A percentile compares a stretch with the other conserved stretches of the same genome.
Conservation (phyloP, 2,113 vertebrate species). For the Calidris pygmaea region DNA sequence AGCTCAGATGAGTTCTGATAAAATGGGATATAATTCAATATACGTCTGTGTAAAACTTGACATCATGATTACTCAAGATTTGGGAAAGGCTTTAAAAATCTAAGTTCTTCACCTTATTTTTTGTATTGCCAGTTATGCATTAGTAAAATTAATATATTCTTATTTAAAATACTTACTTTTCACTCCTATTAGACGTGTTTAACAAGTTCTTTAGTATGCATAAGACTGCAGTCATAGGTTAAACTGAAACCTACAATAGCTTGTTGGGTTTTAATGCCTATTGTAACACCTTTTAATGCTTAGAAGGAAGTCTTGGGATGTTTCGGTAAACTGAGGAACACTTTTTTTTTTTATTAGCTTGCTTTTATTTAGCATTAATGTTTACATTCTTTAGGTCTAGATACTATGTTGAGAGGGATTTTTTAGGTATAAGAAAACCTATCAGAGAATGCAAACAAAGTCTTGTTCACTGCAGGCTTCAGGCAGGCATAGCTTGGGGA, state of each 20-base stretch:
- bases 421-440: background rate
- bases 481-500: background rate
- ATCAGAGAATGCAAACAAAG: background rate
- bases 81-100: background rate
- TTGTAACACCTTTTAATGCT: background rate
- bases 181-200: background rate
- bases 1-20: background rate
- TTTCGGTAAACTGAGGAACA: background rate
- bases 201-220: background rate
- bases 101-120: background rate
- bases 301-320: background rate
- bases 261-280: background rate
- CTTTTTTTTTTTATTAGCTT: background rate
- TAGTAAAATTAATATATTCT: background rate
- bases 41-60: background rate
- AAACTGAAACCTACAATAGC: background rate
- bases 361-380: background rate
- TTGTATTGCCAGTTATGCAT: background rate
- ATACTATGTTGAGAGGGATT: accelerated
- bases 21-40: background rate
- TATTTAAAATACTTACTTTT: background rate
- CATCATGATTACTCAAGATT: background rate
- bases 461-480: background rate
- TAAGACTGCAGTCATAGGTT: background rate
- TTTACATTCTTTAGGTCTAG: background rate